Conservation (phyloP, 2,797 vertebrate genomes). For the Pangasius sanitwongsei region DNA sequence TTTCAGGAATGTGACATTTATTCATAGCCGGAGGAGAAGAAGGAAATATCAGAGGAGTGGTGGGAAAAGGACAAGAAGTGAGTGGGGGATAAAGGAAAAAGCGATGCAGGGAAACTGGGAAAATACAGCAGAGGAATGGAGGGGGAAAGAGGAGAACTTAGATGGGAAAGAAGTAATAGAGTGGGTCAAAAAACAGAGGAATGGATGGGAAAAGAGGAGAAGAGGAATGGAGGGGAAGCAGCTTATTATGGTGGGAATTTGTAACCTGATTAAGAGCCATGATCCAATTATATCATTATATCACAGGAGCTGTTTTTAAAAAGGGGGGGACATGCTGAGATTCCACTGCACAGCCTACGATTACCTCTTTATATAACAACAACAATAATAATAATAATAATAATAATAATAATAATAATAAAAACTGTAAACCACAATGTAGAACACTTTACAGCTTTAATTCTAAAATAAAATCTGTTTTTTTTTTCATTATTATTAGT, state of each 20-base stretch:
- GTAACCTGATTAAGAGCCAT: conserved; percentile 33
- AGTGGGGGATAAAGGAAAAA: neutral
- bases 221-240: conserved; percentile 34
- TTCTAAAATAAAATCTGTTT: neutral
- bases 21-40: too few relatives aligned
- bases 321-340: neutral
- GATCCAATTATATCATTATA: conserved; percentile 59
- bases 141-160: neutral
- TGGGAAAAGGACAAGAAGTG: too few relatives aligned
- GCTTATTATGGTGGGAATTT: conserved; percentile 34
- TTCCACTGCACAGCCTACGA: neutral
- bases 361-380: neutral
- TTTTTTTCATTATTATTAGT: neutral
- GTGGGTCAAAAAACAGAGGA: neutral
- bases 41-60: too few relatives aligned
- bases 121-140: neutral
- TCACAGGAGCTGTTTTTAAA: conserved; percentile 13
- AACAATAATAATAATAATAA: neutral
- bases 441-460: neutral
- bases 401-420: neutral
- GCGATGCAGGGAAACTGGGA: neutral
- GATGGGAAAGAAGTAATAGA: neutral
- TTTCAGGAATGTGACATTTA: neutral
- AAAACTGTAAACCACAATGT: neutral
- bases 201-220: conserved; percentile 36